phyloP scores from a whole-genome alignment of 2,888 invertebrate genomes.

The Hemicrepidius hirtus region DNA sequence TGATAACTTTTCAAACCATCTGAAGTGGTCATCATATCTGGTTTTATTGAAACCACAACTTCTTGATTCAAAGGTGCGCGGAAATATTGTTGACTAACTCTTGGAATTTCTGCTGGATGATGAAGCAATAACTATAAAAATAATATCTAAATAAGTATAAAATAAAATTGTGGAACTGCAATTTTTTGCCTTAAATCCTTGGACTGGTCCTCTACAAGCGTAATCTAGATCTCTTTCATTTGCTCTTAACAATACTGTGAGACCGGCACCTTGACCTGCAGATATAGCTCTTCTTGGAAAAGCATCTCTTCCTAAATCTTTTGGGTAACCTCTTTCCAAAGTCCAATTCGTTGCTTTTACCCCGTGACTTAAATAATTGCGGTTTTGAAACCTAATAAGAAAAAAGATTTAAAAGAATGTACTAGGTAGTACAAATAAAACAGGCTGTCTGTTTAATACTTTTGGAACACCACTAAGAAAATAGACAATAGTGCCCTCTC shows the following conservation, averaged over 20 bases:
- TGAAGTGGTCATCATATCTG: constrained; percentile 85
- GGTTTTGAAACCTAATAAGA: constrained; percentile 54
- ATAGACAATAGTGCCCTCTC: too few species aligned
- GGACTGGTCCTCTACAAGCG: constrained; percentile 82
- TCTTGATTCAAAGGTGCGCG: constrained; percentile 82
- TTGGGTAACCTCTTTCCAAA: constrained; percentile 79
- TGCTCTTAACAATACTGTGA: constrained; percentile 78
- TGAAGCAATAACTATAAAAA: constrained; percentile 77
- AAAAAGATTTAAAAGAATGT: too few species aligned
- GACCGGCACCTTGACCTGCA: constrained; percentile 79
- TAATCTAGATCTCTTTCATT: constrained; percentile 79
- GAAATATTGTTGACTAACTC: constrained; percentile 82
- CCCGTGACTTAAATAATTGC: constrained; percentile 64
- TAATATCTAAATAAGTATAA: not conserved
- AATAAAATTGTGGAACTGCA: too few species aligned
- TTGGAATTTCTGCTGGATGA: constrained; percentile 81
- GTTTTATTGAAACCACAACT: constrained; percentile 82
- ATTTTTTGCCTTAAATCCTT: constrained; percentile 80
- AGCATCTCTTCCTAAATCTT: constrained; percentile 73
- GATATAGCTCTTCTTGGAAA: constrained; percentile 81
- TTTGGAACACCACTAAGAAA: too few species aligned
- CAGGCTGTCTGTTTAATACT: too few species aligned
- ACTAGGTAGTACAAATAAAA: too few species aligned
- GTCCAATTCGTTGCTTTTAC: constrained; percentile 74
- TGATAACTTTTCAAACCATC: constrained; percentile 79